Evolutionary conservation across 1,140 invertebrate genomes (phyloP).

Genomic region (Saxidomus purpurata): DNA sequence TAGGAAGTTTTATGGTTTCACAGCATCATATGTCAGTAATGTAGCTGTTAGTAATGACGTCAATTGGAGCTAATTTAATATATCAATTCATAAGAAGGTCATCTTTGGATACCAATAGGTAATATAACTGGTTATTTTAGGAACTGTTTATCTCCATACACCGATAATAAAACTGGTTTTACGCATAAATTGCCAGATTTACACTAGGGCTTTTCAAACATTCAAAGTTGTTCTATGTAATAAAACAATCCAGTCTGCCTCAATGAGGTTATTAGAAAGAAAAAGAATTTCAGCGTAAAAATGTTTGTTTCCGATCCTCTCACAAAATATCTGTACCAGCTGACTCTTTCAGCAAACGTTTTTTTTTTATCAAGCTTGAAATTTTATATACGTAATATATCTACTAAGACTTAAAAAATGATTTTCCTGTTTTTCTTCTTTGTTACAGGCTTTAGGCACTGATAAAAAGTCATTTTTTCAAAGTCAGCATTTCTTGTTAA

Average conservation of each 20-base stretch:
- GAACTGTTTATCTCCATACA: conserved; percentile 33
- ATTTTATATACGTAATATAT: too few relatives aligned
- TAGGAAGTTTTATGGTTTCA: not conserved
- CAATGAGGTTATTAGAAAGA: not conserved
- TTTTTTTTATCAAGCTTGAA: too few relatives aligned
- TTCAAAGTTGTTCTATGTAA: too few relatives aligned
- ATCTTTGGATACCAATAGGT: not conserved
- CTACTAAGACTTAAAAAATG: too few relatives aligned
- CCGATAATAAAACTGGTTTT: conserved; percentile 35
- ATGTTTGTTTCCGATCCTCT: not conserved
- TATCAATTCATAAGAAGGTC: conserved; percentile 39
- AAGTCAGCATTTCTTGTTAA: too few relatives aligned
- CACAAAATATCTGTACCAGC: too few relatives aligned
- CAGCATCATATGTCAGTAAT: not conserved
- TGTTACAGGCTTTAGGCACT: too few relatives aligned
- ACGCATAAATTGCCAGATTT: conserved; percentile 35
- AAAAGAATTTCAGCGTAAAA: not conserved
- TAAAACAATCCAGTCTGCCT: not conserved
- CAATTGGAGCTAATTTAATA: conserved; percentile 21
- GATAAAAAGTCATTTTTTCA: too few relatives aligned
- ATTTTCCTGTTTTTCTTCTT: too few relatives aligned
- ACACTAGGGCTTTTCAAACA: not conserved
- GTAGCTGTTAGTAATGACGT: conserved; percentile 11
- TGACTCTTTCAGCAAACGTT: too few relatives aligned
- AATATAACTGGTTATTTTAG: conserved; percentile 45